Evolutionary conservation across 2,888 invertebrate species (phyloP).

Genomic region (Scaptomyza flava): DNA sequence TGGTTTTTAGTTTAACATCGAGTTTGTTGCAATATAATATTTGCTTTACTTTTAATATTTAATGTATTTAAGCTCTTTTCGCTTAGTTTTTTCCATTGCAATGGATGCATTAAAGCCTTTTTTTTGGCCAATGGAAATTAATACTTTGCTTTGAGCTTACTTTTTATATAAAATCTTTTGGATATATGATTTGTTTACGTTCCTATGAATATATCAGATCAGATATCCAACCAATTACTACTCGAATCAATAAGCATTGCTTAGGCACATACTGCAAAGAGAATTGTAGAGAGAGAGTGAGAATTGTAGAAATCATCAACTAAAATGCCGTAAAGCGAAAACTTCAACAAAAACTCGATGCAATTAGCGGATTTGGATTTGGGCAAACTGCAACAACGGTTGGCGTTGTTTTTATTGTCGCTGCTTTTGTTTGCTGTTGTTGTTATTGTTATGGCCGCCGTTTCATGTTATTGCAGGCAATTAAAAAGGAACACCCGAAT

Average conservation of each 20-base stretch:
- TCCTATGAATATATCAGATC: too few species aligned
- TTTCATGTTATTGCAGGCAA: constrained; percentile 73
- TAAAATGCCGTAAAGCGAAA: constrained; percentile 39
- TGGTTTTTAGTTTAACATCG: constrained; percentile 26
- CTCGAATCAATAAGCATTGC: background rate
- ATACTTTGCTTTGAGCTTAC: background rate
- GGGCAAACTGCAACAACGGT: too few species aligned
- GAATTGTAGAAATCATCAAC: constrained; percentile 1
- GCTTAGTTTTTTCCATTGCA: constrained; percentile 9
- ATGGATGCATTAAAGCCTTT: constrained; percentile 2
- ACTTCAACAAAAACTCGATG: constrained; percentile 60
- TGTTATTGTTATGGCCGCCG: constrained; percentile 63
- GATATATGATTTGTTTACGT: background rate
- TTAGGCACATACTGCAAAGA: background rate
- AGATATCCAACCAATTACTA: too few species aligned
- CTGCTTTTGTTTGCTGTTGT: constrained; percentile 13
- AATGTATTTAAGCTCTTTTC: constrained; percentile 21
- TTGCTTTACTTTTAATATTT: constrained; percentile 27
- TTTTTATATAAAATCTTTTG: background rate
- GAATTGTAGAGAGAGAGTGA: too few species aligned
- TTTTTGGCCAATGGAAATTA: constrained; percentile 7
- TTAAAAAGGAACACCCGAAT: constrained; percentile 62
- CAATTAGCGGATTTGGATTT: constrained; percentile 77
- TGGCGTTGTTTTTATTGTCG: constrained; percentile 21
- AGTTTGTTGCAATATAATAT: constrained; percentile 23